Base-by-base conservation (phyloP, 2,797 vertebrate genomes). In the Crenichthys baileyi region DNA sequence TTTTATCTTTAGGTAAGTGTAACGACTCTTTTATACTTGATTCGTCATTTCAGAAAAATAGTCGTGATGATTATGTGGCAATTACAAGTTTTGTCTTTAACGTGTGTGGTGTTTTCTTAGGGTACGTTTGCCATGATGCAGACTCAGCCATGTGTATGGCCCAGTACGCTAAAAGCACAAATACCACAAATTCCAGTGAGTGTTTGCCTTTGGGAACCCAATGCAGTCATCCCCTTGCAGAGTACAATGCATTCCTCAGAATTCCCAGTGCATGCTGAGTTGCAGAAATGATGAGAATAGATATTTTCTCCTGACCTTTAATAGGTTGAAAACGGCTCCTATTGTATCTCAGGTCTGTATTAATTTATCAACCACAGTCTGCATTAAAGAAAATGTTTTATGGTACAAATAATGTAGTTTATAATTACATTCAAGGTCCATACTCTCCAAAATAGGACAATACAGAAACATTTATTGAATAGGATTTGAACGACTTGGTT, bases 41-140 rank as follows among this genome's bases (percentile, higher is more conserved):
- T 80, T 6, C 58, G 51, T 70, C 70, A 75, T 53, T n/a, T 29
- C 55, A 31, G 9, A 60, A 72, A 36, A 4, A 79, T 79, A 70
- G 56, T 61, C 84, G 86, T 58, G 73, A 55, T 22, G 77, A 80
- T 31, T 74, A 85, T 78, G 76, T 77, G 68, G 41, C 50, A 41
- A 55, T 48, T 63, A 39, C 75, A 80, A 72, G 71, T 60, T 77
- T 63, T 82, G 1, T 72, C 72, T 75, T 56, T 53, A 41, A 67
- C 63, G 46, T 22, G 29, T 70, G 18, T 16, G n/a, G n/a, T 87
- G 84, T 90, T 91, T 83, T 84, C 75, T 36, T 46, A 16, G 60
- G 56, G 81, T 79, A 24, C 72, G 68, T 94, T 94, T 94, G 86
- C 85, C 93, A 91, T 94, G 92, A 92, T 95, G 93, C 90, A 80